These are phyloP conservation scores for Micrastur ruficollis DNA, from an alignment of 2,797 vertebrate genomes.

Conservation along the genomic window DNA sequence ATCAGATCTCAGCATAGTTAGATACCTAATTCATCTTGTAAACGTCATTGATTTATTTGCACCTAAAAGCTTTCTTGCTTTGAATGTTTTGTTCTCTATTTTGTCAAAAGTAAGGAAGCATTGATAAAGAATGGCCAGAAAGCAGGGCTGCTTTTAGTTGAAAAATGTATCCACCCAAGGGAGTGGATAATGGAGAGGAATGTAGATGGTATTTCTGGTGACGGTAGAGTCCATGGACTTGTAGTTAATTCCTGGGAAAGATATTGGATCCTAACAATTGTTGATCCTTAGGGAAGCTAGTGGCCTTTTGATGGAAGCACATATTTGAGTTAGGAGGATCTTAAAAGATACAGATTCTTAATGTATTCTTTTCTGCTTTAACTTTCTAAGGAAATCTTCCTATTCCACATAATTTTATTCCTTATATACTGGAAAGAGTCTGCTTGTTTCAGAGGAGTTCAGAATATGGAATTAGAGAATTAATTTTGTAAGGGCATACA, in stretches of 20 bases:
- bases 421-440: neutral
- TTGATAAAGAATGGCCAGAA: constrained; percentile 17
- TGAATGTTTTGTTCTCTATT: constrained; percentile 13
- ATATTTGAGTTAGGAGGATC: neutral
- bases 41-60: constrained; percentile 2
- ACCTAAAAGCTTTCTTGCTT: neutral
- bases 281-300: neutral
- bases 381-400: neutral
- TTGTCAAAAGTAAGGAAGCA: neutral
- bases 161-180: neutral
- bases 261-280: neutral
- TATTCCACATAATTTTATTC: neutral
- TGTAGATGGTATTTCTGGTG: neutral
- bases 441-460: neutral
- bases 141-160: neutral
- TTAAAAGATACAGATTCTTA: neutral
- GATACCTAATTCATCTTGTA: neutral
- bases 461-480: neutral
- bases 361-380: neutral
- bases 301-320: neutral
- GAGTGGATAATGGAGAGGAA: neutral
- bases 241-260: neutral
- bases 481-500: neutral
- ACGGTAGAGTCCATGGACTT: neutral
- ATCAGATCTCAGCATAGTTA: neutral